These are phyloP conservation scores for Mormyrus proboscirostris DNA, from an alignment of 2,797 vertebrate species.

Conservation along the genomic window DNA sequence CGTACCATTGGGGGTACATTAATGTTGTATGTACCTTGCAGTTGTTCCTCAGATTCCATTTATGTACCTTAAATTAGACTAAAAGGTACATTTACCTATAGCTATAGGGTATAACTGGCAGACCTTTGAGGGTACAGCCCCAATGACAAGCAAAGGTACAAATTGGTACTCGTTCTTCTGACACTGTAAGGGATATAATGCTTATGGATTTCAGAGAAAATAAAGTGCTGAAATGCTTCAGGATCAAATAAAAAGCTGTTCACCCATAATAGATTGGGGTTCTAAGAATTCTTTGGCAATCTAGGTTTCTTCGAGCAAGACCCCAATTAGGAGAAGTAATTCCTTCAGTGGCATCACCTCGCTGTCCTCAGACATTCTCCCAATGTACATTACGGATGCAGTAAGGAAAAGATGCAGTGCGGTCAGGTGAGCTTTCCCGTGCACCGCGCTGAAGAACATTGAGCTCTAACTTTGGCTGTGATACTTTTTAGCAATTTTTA, in stretches of 20 bases:
- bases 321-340: slow-evolving; percentile 58
- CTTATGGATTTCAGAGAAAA: neutral
- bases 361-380: slow-evolving; percentile 81
- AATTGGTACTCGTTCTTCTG: neutral
- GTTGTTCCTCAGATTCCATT: neutral
- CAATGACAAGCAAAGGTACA: neutral
- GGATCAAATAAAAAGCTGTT: neutral
- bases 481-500: neutral
- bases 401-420: slow-evolving; percentile 72
- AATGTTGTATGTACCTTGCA: neutral
- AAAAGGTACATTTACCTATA: neutral
- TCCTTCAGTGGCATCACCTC: slow-evolving; percentile 72
- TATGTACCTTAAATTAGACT: neutral
- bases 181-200: neutral
- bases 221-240: neutral
- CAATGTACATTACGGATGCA: slow-evolving; percentile 81
- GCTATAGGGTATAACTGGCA: neutral
- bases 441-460: neutral
- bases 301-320: slow-evolving; percentile 53
- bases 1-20: neutral
- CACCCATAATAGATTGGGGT: neutral
- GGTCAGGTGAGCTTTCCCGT: slow-evolving; percentile 66
- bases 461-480: neutral
- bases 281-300: neutral
- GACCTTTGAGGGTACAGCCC: neutral